Conservation (phyloP, 1,140 invertebrate species). For the Drosophila kanapiae region DNA sequence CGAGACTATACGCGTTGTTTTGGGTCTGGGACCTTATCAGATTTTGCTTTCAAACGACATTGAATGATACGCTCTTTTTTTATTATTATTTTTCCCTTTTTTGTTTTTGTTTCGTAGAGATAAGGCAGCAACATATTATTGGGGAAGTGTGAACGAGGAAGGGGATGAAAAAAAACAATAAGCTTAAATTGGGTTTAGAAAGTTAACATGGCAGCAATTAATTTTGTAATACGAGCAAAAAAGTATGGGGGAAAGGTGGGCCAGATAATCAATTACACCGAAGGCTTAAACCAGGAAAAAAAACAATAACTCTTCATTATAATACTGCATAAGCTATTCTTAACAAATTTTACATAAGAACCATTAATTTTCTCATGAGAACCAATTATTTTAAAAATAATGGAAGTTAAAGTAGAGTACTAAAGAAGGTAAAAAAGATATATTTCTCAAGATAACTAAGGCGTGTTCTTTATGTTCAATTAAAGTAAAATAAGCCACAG, state of each 20-base stretch:
- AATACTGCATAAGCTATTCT: neutral
- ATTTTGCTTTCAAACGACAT: constrained; percentile 74
- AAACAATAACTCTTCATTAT: neutral
- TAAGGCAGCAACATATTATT: constrained; percentile 46
- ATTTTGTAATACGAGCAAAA: constrained; percentile 26
- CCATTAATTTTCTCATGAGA: neutral
- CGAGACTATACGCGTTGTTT: constrained; percentile 46
- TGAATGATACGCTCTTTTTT: constrained; percentile 57
- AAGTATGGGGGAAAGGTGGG: neutral
- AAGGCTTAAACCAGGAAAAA: neutral
- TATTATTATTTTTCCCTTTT: constrained; percentile 21
- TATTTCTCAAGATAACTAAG: neutral
- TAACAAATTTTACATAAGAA: neutral
- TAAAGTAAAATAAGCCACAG: neutral
- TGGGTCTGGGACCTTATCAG: constrained; percentile 65
- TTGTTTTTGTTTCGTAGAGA: constrained; percentile 17
- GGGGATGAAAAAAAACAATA: constrained; percentile 12
- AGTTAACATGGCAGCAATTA: constrained; percentile 39
- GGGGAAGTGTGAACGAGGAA: constrained; percentile 11
- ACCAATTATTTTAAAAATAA: neutral
- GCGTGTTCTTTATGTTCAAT: neutral
- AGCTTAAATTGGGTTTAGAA: constrained; percentile 38
- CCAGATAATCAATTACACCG: constrained; percentile 12
- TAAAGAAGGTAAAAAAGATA: neutral
- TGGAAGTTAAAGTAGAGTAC: neutral